Evolutionary conservation across 1,140 invertebrate species (phyloP).

Genomic region (Drosophila repletoides): DNA sequence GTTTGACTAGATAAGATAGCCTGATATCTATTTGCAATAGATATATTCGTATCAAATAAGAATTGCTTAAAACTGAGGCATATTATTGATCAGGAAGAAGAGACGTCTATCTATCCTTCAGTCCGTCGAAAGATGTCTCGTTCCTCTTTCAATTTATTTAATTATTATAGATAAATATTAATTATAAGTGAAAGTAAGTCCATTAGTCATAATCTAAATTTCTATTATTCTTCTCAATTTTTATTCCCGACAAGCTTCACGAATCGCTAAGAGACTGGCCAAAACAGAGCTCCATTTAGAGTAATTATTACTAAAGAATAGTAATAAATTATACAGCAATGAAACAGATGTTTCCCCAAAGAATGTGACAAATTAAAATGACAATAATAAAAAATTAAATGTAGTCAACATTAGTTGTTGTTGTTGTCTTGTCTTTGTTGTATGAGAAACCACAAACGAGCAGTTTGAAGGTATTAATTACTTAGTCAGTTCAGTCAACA

Average conservation of each 20-base stretch:
- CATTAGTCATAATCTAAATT: neutral
- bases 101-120: no score
- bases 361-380: constrained; percentile 19
- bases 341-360: constrained; percentile 39
- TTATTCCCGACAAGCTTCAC: neutral
- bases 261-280: neutral
- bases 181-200: constrained; percentile 1
- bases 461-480: constrained; percentile 51
- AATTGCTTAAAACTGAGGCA: no score
- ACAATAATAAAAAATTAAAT: neutral
- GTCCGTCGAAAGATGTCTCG: no score
- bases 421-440: neutral
- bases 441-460: constrained; percentile 27
- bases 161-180: neutral
- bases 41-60: no score
- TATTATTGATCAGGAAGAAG: no score
- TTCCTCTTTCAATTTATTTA: neutral
- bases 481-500: constrained; percentile 37
- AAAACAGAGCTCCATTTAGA: neutral
- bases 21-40: neutral
- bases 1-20: neutral
- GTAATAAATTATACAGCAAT: constrained; percentile 7
- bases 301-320: constrained; percentile 17
- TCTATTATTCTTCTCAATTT: neutral
- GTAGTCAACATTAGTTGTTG: constrained; percentile 13